Conservation (phyloP, 2,888 invertebrate species). For the Hydrotaea cyrtoneurina region DNA sequence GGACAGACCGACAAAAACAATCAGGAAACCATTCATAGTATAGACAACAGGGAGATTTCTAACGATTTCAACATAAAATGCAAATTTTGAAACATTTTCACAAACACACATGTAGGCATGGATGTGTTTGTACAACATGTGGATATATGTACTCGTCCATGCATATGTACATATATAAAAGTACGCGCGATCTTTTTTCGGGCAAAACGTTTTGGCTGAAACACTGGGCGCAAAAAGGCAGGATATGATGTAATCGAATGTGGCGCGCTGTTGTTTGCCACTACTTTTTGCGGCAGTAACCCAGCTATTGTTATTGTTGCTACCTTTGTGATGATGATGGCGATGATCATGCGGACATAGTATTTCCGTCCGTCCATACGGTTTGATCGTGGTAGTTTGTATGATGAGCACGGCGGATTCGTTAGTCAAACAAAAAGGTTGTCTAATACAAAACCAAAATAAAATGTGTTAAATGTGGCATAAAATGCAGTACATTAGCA, state of each 20-base stretch:
- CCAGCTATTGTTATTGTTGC: neutral
- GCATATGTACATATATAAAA: neutral
- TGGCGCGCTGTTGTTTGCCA: constrained; percentile 1
- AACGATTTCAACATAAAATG: constrained; percentile 55
- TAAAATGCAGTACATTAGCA: neutral
- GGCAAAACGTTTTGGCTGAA: constrained; percentile 27
- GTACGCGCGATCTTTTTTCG: constrained; percentile 8
- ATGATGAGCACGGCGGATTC: neutral
- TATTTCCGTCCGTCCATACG: neutral
- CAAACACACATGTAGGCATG: constrained; percentile 18
- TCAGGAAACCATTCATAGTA: constrained; percentile 55
- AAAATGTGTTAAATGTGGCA: constrained; percentile 15
- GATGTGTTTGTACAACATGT: neutral
- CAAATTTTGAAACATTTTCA: constrained; percentile 50
- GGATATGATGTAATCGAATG: constrained; percentile 38
- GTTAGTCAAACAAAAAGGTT: neutral
- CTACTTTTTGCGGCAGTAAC: too few species aligned
- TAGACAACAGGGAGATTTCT: constrained; percentile 47
- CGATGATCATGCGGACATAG: too few species aligned
- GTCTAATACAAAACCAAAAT: neutral
- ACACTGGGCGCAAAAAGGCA: constrained; percentile 27
- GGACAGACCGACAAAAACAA: constrained; percentile 20
- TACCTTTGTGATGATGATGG: constrained; percentile 7
- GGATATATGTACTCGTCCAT: neutral
- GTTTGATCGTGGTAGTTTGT: neutral